Evolutionary conservation across 2,888 invertebrate species (phyloP).

Genomic region (Cerceris rybyensis): DNA sequence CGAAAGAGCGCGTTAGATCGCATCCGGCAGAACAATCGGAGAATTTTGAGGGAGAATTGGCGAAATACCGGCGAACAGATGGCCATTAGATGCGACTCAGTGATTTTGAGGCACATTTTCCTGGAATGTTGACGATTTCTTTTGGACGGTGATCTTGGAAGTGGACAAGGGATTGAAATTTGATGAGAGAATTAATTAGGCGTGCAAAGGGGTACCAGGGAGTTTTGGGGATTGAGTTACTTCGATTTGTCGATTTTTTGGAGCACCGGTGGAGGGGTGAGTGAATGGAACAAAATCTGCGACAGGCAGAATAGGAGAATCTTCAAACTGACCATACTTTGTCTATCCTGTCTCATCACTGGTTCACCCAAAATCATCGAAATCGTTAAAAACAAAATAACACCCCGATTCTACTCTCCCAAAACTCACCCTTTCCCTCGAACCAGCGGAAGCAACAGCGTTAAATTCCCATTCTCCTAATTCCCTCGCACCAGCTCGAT

Average conservation of each 20-base stretch:
- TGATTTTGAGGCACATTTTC: not conserved
- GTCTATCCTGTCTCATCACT: too few species aligned
- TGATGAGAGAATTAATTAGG: too few species aligned
- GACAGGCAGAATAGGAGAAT: not conserved
- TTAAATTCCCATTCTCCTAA: not conserved
- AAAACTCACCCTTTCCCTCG: not conserved
- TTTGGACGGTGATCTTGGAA: not conserved
- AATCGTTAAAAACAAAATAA: not conserved
- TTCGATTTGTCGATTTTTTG: too few species aligned
- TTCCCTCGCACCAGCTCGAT: not conserved
- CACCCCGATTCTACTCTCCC: not conserved
- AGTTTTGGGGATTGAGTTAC: too few species aligned
- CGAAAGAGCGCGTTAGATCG: conserved; percentile 9
- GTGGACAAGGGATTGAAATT: too few species aligned
- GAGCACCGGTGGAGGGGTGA: too few species aligned
- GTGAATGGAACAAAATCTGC: not conserved
- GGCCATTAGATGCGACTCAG: conserved; percentile 38
- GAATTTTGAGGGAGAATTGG: not conserved
- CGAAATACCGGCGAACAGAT: conserved; percentile 31
- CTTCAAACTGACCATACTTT: too few species aligned
- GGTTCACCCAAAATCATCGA: too few species aligned
- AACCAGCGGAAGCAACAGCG: not conserved
- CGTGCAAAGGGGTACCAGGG: too few species aligned
- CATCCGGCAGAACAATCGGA: not conserved
- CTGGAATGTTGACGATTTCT: not conserved